Evolutionary conservation across 2,888 invertebrate genomes (phyloP).

Genomic region (Ceratothoa steindachneri): DNA sequence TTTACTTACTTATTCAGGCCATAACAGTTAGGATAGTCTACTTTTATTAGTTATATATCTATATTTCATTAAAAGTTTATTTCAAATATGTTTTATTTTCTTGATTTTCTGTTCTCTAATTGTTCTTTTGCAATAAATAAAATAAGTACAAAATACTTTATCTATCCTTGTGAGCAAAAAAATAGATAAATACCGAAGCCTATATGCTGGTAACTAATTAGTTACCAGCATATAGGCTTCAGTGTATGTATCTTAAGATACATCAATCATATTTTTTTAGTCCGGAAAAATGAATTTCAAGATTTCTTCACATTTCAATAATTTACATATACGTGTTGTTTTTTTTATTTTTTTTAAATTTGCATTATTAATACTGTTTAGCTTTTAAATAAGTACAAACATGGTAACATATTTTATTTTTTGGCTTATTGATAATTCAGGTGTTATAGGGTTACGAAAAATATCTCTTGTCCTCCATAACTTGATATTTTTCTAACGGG

Average conservation of each 20-base stretch:
- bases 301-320: background rate
- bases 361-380: background rate
- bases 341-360: background rate
- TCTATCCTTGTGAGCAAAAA: background rate
- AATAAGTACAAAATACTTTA: background rate
- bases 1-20: no score
- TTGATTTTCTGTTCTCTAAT: background rate
- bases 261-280: background rate
- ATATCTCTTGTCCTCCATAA: background rate
- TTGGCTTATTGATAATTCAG: background rate
- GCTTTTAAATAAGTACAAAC: background rate
- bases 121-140: background rate
- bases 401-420: background rate
- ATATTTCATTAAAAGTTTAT: background rate
- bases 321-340: slow-evolving; percentile 56
- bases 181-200: background rate
- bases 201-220: background rate
- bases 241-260: no score
- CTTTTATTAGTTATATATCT: background rate
- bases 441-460: background rate
- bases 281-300: background rate
- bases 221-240: background rate
- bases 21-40: no score
- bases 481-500: no score
- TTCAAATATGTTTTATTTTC: background rate